A percentile compares a stretch with the other conserved stretches of the same genome.
Evolutionary conservation across 2,888 invertebrate genomes (phyloP).

Genomic region (Caenorhabditis sinica): DNA sequence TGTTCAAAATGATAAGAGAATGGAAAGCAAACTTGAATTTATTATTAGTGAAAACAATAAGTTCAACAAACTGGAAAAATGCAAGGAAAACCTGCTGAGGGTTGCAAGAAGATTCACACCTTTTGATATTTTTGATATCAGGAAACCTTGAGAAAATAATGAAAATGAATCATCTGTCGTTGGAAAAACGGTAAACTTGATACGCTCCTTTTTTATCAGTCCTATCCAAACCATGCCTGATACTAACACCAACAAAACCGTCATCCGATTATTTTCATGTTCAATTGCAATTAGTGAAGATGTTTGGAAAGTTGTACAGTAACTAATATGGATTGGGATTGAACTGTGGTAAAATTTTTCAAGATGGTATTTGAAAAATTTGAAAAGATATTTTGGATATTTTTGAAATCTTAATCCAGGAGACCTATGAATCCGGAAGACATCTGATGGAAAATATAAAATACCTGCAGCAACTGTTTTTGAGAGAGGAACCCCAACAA

Average conservation of each 20-base stretch:
- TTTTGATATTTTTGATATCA: neutral
- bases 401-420: too few species aligned
- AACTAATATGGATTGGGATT: too few species aligned
- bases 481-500: too few species aligned
- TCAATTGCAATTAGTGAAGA: neutral
- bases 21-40: neutral
- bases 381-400: too few species aligned
- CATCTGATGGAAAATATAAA: too few species aligned
- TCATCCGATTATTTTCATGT: neutral
- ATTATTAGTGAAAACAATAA: neutral
- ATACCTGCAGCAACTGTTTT: too few species aligned
- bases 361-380: too few species aligned
- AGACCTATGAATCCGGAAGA: too few species aligned
- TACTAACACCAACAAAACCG: neutral
- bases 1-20: slow-evolving; percentile 14
- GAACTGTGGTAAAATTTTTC: too few species aligned
- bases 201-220: neutral
- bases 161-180: neutral
- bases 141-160: slow-evolving; percentile 4
- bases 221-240: neutral
- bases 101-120: neutral
- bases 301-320: neutral
- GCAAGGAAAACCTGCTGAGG: neutral
- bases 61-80: neutral
- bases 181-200: neutral